phyloP scores from a whole-genome alignment of 2,888 invertebrate genomes.

The Drosophila mayaguana region DNA sequence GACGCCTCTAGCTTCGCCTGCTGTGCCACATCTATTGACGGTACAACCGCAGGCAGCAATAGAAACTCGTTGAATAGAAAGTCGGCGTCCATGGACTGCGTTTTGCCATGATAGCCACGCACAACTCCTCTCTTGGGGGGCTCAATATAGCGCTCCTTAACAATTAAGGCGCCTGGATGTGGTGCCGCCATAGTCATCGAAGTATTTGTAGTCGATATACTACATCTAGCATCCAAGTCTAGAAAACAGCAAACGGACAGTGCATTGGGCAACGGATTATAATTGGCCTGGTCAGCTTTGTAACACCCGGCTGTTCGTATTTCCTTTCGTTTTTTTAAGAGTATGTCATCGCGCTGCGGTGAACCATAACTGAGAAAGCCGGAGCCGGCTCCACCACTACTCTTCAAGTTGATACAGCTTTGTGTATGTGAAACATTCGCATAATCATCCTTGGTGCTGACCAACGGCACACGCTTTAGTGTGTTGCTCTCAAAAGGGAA shows the following conservation, averaged over 20 bases:
- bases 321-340: conserved; percentile 4
- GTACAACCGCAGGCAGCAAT: conserved; percentile 72
- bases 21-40: conserved; percentile 30
- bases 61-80: conserved; percentile 82
- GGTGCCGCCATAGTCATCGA: conserved; percentile 35
- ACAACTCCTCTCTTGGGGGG: conserved; percentile 86
- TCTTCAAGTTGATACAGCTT: conserved; percentile 82
- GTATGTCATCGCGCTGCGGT: conserved; percentile 41
- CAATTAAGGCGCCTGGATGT: conserved; percentile 85
- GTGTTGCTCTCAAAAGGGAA: conserved; percentile 83
- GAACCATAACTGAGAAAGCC: conserved; percentile 40
- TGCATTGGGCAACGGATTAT: conserved; percentile 32
- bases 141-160: conserved; percentile 86
- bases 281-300: conserved; percentile 8
- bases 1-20: neutral
- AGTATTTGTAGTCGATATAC: neutral
- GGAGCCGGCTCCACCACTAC: conserved; percentile 31
- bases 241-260: conserved; percentile 54
- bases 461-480: conserved; percentile 71
- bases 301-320: neutral
- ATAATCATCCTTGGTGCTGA: conserved; percentile 67
- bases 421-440: conserved; percentile 76
- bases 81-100: conserved; percentile 84
- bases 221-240: conserved; percentile 18
- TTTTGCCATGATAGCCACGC: conserved; percentile 84